A percentile compares a stretch with the other conserved stretches of the same genome.
These are phyloP conservation scores for Cactoblastis cactorum DNA, from an alignment of 2,888 invertebrate species.

Conservation along the genomic window DNA sequence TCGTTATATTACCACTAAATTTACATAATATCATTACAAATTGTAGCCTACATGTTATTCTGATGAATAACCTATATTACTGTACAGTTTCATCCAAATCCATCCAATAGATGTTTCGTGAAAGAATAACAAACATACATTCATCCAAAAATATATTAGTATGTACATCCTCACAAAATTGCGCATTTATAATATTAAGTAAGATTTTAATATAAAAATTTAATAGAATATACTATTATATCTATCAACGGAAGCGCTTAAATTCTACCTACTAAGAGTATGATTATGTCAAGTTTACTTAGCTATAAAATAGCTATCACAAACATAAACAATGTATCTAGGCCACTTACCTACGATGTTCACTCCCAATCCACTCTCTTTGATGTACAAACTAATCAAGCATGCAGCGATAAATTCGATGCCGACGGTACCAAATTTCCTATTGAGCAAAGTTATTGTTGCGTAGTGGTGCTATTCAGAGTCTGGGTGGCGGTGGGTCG, in stretches of 20 bases:
- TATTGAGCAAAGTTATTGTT: conserved; percentile 63
- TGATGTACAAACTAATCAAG: conserved; percentile 44
- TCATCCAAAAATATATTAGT: no score
- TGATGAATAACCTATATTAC: no score
- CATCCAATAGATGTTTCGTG: no score
- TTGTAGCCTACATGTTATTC: no score
- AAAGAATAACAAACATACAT: no score
- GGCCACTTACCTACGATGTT: conserved; percentile 2
- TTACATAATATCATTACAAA: no score
- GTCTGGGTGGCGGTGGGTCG: conserved; percentile 30
- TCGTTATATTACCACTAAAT: no score
- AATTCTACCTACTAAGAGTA: no score
- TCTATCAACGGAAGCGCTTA: no score
- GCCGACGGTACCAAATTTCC: conserved; percentile 50
- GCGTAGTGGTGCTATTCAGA: conserved; percentile 36
- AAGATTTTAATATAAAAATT: neutral
- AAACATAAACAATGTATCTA: conserved; percentile 9
- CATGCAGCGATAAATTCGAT: conserved; percentile 37
- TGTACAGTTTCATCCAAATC: no score
- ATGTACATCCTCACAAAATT: no score
- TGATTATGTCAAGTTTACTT: conserved; percentile 5
- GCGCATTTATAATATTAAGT: no score
- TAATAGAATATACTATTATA: conserved; percentile 23
- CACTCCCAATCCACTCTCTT: conserved; percentile 10
- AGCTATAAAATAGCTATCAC: neutral